Evolutionary conservation across 2,888 invertebrate species (phyloP), one percentile per base, ranked within the genome.

Genomic region (Deilephila elpenor): DNA sequence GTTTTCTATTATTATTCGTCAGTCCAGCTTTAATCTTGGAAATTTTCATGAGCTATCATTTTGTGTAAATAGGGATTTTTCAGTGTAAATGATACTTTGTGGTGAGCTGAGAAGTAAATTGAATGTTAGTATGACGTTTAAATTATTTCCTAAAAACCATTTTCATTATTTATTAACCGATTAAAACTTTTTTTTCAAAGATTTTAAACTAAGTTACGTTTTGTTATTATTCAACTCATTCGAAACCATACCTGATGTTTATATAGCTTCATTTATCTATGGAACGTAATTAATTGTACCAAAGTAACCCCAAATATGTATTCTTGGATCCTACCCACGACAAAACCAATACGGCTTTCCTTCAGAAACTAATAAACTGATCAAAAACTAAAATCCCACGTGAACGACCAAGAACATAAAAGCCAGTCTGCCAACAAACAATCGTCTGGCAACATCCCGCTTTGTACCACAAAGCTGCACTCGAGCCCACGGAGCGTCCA

Each of bases 1-100:
- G 88, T 88, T 89, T 88, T 88, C 88, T 89, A 89, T 88, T 90
- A 89, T 91, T 89, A 92, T 91, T 89, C 88, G 89, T 87, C 84
- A 83, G 86, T 88, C 89, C 89, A 89, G 88, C 87, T 88, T 90
- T 90, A 90, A 92, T 92, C 91, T 89, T 84, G 85, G 86, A 83
- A 78, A 87, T 84, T 88, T 84, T 77, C 80, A 84, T 88, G 87
- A 89, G 88, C 89, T 91, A 90, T 88, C 86, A 88, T 89, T 84
- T 85, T 82, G 83, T 82, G 83, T 85, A 86, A 88, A 88, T 88
- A 86, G 80, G 81, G 83, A 85, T 82, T 85, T 86, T 86, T 83
- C 78, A 56, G 19, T 56, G 17, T 84, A 84, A 83, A 79, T 78
- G 76, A 74, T 75, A 75, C 75, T 71, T 73, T 74, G 74, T 25